Evolutionary conservation across 2,888 invertebrate genomes (phyloP).

Genomic region (Apodemia zela): DNA sequence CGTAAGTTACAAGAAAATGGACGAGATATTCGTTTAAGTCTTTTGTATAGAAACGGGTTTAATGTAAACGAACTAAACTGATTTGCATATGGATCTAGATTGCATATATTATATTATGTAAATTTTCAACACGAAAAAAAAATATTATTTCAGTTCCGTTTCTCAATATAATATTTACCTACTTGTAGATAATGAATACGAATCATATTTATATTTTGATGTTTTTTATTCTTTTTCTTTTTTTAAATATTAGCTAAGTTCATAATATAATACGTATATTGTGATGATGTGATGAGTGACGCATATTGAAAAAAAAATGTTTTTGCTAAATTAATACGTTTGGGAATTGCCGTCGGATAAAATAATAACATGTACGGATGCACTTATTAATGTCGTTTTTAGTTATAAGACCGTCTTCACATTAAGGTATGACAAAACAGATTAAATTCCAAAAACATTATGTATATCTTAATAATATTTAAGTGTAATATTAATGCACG

Average conservation of each 20-base stretch:
- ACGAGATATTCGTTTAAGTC: conserved; percentile 34
- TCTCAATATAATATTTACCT: not conserved
- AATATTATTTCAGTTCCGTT: not conserved
- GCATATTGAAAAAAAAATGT: not conserved
- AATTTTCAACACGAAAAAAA: not conserved
- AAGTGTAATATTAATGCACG: not conserved
- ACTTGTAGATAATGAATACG: no score
- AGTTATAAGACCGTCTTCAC: no score
- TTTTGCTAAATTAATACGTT: not conserved
- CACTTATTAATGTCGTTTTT: not conserved
- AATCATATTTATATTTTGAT: not conserved
- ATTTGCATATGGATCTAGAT: conserved; percentile 3
- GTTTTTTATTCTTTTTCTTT: not conserved
- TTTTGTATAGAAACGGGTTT: conserved; percentile 32
- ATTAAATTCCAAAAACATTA: no score
- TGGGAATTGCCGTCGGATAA: not conserved
- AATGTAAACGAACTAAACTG: not conserved
- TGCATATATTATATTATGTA: conserved; percentile 8
- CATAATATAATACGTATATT: not conserved
- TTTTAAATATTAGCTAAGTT: no score
- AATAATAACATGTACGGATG: not conserved
- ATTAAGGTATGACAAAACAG: no score
- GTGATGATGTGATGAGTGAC: not conserved
- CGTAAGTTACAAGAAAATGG: not conserved
- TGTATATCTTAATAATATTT: no score